A percentile compares a stretch with the other conserved stretches of the same genome.
phyloP scores from a whole-genome alignment of 2,113 vertebrate genomes.

The Neoarius graeffei region DNA sequence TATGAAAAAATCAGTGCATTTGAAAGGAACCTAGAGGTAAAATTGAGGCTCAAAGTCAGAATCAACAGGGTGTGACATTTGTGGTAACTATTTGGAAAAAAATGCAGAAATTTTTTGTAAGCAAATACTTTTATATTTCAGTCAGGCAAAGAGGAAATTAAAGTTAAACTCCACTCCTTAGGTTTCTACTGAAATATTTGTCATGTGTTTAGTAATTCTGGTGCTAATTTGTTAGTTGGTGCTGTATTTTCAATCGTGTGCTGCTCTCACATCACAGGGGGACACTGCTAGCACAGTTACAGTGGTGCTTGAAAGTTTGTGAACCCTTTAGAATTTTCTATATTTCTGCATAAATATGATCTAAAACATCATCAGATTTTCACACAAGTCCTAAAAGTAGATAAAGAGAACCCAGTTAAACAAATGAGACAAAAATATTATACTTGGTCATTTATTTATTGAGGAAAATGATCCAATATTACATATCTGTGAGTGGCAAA shows the following conservation, averaged over 20 bases:
- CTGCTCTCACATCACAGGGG: background rate
- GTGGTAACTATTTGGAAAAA: conserved; percentile 6
- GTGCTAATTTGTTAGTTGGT: background rate
- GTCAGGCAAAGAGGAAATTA: background rate
- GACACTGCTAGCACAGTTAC: background rate
- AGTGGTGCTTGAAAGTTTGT: too few relatives aligned
- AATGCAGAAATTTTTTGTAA: background rate
- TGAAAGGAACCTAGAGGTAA: conserved; percentile 10
- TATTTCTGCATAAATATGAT: too few relatives aligned
- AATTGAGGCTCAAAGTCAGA: conserved; percentile 6
- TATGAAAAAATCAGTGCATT: background rate
- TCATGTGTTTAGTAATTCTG: background rate
- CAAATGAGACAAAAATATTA: too few relatives aligned
- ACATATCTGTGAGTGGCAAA: too few relatives aligned
- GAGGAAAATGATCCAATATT: too few relatives aligned
- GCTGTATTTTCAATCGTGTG: background rate
- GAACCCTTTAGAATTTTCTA: too few relatives aligned
- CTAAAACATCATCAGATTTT: too few relatives aligned
- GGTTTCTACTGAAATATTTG: background rate
- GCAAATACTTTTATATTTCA: background rate
- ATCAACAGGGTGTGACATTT: background rate
- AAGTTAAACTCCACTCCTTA: background rate
- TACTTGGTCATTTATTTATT: too few relatives aligned
- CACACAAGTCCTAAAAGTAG: too few relatives aligned
- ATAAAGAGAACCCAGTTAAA: too few relatives aligned